Base-by-base conservation (phyloP, 2,797 vertebrate species). In the Crenichthys baileyi region DNA sequence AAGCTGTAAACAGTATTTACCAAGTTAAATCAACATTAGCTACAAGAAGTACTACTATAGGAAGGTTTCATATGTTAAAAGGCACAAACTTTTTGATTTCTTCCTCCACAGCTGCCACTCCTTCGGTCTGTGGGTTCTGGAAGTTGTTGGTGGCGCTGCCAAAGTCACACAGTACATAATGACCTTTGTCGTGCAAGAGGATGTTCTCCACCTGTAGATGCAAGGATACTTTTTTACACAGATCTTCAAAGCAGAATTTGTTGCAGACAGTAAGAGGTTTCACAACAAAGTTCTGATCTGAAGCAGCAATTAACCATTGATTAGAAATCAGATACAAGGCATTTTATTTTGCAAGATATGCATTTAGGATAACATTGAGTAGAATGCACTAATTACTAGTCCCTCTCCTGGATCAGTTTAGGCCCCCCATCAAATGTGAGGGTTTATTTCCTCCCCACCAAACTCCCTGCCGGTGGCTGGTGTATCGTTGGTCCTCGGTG, bases 141-240 rank as follows among this genome's bases (percentile, higher is more conserved):
- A 97, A 98, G 93, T 96, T 97, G 94, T 98, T 96, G 11, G 97
- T 99, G 79, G 98, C 98, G 2, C 98, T 99, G 88, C 98, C 98
- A 74, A 99, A 99, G 93, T 99, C 98, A 89, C 98, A 99, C 56
- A 99, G 95, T 78, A 99, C 98, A 0, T 99, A 99, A 91, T 99
- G 98, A 77, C 98, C 98, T 83, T 97, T 96, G 83, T 99, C 98
- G 2, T 99, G 98, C 77, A 99, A 94, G 78, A 99, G 95, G 87
- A 99, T 99, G 92, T 99, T 99, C 91, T 99, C 98, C 92, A 99
- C 98, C 98, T 99, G 88, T 1, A 73, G 88, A 84, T 0, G 80
- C 0, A 70, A 0, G 63, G 41, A 78, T 4, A 77, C n/a, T 56
- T 82, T 11, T 39, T 39, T 39, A 9, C 26, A 77, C 46, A 75